These are phyloP conservation scores for Mobula birostris DNA, from an alignment of 2,113 vertebrate genomes.

Conservation along the genomic window DNA sequence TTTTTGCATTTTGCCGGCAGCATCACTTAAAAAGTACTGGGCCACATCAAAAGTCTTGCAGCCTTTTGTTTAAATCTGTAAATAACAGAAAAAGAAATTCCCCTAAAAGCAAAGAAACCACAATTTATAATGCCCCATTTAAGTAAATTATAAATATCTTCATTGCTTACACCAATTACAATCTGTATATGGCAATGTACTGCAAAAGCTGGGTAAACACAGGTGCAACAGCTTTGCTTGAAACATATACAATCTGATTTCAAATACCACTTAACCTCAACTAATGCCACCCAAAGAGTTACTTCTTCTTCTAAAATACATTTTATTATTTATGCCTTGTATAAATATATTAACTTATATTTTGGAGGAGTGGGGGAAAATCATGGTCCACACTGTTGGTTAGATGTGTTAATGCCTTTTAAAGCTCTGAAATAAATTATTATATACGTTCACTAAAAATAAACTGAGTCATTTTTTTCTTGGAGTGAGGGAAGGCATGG, in stretches of 20 bases:
- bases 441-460: not conserved
- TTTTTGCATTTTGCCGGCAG: not conserved
- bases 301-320: not conserved
- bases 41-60: not conserved
- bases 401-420: not conserved
- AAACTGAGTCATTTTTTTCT: not conserved
- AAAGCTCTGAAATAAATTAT: not conserved
- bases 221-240: not conserved
- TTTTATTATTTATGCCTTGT: not conserved
- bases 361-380: not conserved
- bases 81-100: not conserved
- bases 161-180: not conserved
- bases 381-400: not conserved
- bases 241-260: not conserved
- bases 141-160: not conserved
- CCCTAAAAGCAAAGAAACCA: not conserved
- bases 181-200: not conserved
- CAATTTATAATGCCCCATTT: not conserved
- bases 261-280: not conserved
- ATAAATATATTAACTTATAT: not conserved
- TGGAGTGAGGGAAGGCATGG: not conserved
- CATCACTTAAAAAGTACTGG: not conserved
- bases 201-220: not conserved
- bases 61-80: not conserved
- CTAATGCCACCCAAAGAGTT: conserved; percentile 10